phyloP scores from a whole-genome alignment of 2,113 vertebrate species.

The Peucedramus taeniatus region DNA sequence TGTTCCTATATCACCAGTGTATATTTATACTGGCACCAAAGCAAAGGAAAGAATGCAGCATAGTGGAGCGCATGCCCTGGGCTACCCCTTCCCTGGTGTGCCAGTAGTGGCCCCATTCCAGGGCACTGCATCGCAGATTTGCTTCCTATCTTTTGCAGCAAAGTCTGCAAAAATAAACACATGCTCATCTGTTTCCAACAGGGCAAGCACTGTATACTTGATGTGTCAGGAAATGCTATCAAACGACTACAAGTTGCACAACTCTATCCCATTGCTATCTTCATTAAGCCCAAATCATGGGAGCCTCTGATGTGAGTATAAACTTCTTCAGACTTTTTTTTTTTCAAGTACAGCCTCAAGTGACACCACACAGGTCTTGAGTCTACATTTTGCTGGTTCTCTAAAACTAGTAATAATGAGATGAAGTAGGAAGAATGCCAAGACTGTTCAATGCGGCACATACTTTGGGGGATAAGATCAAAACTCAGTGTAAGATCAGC shows the following conservation, averaged over 20 bases:
- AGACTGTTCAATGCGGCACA: background rate
- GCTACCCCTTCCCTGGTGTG: background rate
- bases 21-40: background rate
- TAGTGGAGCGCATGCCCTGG: fast-evolving
- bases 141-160: background rate
- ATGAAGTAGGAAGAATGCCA: background rate
- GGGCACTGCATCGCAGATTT: fast-evolving
- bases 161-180: slow-evolving; percentile 16
- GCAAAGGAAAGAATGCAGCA: background rate
- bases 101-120: background rate
- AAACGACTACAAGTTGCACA: slow-evolving; percentile 98
- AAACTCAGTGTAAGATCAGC: background rate
- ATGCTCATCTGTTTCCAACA: slow-evolving; percentile 66
- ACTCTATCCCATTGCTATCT: slow-evolving; percentile 96
- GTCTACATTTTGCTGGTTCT: background rate
- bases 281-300: slow-evolving; percentile 93
- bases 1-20: background rate
- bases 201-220: slow-evolving; percentile 98
- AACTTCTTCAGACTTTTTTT: background rate
- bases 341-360: background rate
- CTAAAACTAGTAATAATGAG: background rate
- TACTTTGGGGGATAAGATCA: background rate
- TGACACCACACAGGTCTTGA: background rate
- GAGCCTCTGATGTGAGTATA: slow-evolving; percentile 93
- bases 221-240: slow-evolving; percentile 98